A percentile compares a stretch with the other conserved stretches of the same genome.
These are phyloP conservation scores for Mimas tiliae DNA, from an alignment of 2,888 invertebrate species.

Conservation along the genomic window DNA sequence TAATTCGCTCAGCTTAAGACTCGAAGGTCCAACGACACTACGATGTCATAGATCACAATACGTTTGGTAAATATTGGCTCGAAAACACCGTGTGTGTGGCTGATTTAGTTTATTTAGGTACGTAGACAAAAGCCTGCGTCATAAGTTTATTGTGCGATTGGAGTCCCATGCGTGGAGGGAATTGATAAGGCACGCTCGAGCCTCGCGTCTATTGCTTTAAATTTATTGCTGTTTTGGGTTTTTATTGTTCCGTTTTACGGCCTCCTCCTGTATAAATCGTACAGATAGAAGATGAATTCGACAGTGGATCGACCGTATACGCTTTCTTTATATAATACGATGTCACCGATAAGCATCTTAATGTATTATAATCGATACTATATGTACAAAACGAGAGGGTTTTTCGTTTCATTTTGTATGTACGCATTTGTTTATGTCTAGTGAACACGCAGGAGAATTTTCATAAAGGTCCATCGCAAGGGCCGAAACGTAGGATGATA, in stretches of 20 bases:
- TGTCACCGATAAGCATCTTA: conserved; percentile 11
- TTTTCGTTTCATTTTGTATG: not conserved
- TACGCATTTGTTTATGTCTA: conserved; percentile 10
- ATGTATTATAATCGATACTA: conserved; percentile 6
- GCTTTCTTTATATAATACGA: conserved; percentile 19
- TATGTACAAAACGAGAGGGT: not conserved
- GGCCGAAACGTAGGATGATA: conserved; percentile 70
- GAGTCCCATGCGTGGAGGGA: conserved; percentile 77
- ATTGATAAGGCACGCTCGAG: conserved; percentile 84
- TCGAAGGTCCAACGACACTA: not conserved
- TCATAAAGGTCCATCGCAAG: conserved; percentile 74
- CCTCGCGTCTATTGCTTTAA: conserved; percentile 84
- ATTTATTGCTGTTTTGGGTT: conserved; percentile 86
- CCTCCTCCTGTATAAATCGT: conserved; percentile 83
- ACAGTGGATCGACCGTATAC: conserved; percentile 64
- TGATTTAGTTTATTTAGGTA: conserved; percentile 27
- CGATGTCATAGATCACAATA: not conserved
- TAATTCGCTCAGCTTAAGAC: not conserved
- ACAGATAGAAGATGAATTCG: conserved; percentile 83
- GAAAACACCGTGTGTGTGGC: not conserved
- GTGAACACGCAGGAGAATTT: conserved; percentile 54
- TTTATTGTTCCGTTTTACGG: conserved; percentile 86
- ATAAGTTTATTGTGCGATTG: conserved; percentile 81
- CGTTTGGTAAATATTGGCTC: conserved; percentile 34
- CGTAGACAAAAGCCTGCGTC: conserved; percentile 58